phyloP scores from a whole-genome alignment of 2,888 invertebrate species.

The Thecophora atra region DNA sequence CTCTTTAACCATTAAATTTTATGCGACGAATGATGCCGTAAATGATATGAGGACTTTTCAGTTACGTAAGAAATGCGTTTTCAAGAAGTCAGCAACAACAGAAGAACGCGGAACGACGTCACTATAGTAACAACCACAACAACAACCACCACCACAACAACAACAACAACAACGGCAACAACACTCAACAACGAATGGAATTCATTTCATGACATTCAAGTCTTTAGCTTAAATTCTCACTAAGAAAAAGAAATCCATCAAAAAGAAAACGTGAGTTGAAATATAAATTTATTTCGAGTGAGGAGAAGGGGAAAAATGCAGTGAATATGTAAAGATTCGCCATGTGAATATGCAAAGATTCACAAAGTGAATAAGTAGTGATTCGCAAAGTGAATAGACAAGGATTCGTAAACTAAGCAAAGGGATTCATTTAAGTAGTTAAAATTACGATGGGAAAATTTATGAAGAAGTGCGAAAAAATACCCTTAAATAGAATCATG shows the following conservation, averaged over 20 bases:
- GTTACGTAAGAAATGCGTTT: conserved; percentile 5
- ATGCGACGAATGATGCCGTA: conserved; percentile 9
- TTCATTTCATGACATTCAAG: conserved; percentile 16
- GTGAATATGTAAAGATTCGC: no score
- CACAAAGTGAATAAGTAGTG: no score
- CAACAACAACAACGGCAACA: background rate
- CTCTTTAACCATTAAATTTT: conserved; percentile 14
- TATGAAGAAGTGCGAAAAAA: no score
- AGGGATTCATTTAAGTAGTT: no score
- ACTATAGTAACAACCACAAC: no score
- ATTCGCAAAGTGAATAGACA: no score
- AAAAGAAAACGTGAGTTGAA: conserved; percentile 14
- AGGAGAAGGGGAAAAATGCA: background rate
- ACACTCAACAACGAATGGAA: background rate
- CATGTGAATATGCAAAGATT: no score
- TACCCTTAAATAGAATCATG: no score
- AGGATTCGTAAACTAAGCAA: no score
- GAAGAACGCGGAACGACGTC: no score
- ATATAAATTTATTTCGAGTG: background rate
- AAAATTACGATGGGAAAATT: no score
- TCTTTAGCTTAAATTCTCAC: conserved; percentile 10
- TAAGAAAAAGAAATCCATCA: conserved; percentile 15
- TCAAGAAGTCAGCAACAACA: background rate
- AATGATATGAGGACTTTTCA: conserved; percentile 18
- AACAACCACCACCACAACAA: background rate